Percentiles rank a stretch among this genome's conserved stretches.
phyloP scores from a whole-genome alignment of 35 echinoderm and acorn worm genomes.

The Patiria miniata region DNA sequence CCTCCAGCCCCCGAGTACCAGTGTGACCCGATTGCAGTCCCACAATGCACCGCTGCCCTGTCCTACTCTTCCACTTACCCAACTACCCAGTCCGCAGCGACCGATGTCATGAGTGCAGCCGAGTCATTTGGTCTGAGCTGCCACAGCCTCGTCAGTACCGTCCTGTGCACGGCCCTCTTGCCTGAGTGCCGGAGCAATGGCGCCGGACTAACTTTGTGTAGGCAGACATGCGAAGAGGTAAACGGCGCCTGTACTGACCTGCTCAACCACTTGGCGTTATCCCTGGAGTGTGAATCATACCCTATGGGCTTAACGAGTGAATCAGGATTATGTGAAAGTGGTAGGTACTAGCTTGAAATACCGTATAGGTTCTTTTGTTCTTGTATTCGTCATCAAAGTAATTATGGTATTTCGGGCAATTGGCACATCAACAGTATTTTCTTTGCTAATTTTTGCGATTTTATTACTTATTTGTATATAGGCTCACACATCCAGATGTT shows the following conservation, averaged over 20 bases:
- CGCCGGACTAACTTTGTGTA: not conserved
- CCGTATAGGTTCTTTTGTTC: too few relatives aligned
- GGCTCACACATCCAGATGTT: too few relatives aligned
- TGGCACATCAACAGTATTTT: too few relatives aligned
- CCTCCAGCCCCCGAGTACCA: not conserved
- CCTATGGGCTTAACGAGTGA: not conserved
- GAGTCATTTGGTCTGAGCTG: not conserved
- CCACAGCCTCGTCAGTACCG: not conserved
- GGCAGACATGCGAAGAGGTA: not conserved
- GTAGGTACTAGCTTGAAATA: not conserved
- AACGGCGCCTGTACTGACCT: not conserved
- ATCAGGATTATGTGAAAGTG: not conserved
- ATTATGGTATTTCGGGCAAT: too few relatives aligned
- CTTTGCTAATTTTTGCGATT: too few relatives aligned
- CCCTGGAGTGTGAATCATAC: not conserved
- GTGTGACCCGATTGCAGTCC: not conserved
- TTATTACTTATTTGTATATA: too few relatives aligned
- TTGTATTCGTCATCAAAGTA: too few relatives aligned
- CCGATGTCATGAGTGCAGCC: not conserved
- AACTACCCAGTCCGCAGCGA: not conserved
- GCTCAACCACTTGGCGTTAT: not conserved
- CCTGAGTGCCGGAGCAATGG: not conserved
- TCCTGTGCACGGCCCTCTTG: not conserved
- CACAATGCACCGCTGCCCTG: conserved; percentile 8
- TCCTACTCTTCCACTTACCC: conserved; percentile 2